Evolutionary conservation across 2,113 vertebrate species (phyloP), one percentile per base, ranked within the genome.

Genomic region (Dicerorhinus sumatrensis): DNA sequence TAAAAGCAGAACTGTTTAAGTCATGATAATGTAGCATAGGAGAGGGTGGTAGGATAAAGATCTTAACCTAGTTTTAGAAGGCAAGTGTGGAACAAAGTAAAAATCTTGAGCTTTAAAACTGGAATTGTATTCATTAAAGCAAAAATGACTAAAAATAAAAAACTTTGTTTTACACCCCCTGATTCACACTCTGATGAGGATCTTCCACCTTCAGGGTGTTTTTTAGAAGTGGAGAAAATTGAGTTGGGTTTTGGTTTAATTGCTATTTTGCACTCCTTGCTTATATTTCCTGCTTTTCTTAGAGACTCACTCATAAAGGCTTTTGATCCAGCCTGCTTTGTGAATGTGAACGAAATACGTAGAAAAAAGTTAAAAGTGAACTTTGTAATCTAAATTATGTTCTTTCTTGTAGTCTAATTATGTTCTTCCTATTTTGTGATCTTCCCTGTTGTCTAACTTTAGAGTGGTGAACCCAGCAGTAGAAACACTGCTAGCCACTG

Each of bases 1-100:
- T 93, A 96, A 96, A 97, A 97, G 94, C 84, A 89, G 96, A 97
- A 94, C 87, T 96, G 54, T 86, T 36, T n/a, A 86, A 73, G 63
- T 89, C 70, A 29, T 70, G 60, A 69, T 93, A 84, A 73, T 92
- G 76, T 56, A 79, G 79, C 82, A 17, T 39, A 36, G 62, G 75
- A 75, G 67, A 67, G 67, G 8, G 58, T 91, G 58, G 46, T 95
- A 58, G 88, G 73, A 36, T 80, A 84, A 93, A 7, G n/a, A 70
- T 92, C 81, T 82, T 91, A 92, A 39, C 54, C 76, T 65, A 58
- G 65, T 92, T 96, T 94, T 46, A 48, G 70, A 95, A 94, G 12
- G 1, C 36, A 75, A 54, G n/a, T 51, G 27, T 90, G 60, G 36
- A 84, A 84, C 63, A 81, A 92, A 97, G 89, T 73, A 67, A 93